Base-by-base conservation (phyloP, 2,113 vertebrate genomes). In the Oncorhynchus gorbuscha region DNA sequence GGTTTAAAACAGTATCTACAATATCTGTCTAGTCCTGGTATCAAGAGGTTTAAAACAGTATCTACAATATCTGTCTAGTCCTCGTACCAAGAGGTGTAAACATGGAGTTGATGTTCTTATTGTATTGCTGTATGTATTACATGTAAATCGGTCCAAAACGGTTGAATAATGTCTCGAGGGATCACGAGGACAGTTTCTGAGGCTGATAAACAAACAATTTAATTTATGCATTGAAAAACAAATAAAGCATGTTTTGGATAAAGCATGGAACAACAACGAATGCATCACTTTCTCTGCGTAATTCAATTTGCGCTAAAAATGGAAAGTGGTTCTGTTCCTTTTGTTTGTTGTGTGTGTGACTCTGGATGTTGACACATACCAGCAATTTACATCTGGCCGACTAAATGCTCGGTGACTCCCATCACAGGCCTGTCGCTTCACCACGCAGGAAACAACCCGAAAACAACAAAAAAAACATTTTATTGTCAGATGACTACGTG, bases 401-500 rank as follows among this genome's bases (percentile, higher is more conserved):
- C 26, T 22, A 86, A 76, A 86, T 79, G 74, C 69, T 71, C 75
- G 45, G 71, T 80, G 78, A 82, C 71, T 74, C 75, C 75, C 35
- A 67, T 69, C 74, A 81, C 65, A 78, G 77, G 49, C 14, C 18
- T 75, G 83, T 87, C 77, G 49, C 13, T 51, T 51, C 49, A 4
- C 13, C 49, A 16, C 13, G 4, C 49, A 74, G 79, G 66, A 79
- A 8, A 55, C 76, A 81, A 78, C n/a, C n/a, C n/a, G n/a, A n/a
- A n/a, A n/a, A n/a, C n/a, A n/a, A n/a, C n/a, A n/a, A n/a, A n/a
- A n/a, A 24, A 24, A 24, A 24, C 24, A 24, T 24, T 45, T 28
- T 28, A 32, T 32, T 22, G 81, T 82, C 83, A 85, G 71, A 85
- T 80, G 77, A 85, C 85, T 87, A 81, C 81, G 71, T 81, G 61